Conservation (phyloP, 2,888 invertebrate species). For the Bombylius discolor region DNA sequence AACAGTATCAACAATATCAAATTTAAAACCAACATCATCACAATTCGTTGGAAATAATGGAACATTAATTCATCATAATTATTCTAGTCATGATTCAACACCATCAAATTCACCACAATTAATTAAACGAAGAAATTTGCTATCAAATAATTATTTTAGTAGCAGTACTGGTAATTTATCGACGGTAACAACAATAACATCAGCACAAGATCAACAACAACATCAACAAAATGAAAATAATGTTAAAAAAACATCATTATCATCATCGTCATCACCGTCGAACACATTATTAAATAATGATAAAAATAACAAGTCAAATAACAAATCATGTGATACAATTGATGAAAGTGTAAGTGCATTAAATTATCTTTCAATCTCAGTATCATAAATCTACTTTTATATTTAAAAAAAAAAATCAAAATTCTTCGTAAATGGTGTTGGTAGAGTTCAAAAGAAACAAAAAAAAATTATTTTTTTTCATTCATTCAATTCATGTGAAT, state of each 20-base stretch:
- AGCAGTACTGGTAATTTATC: background rate
- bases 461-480: no score
- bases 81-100: conserved; percentile 9
- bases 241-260: background rate
- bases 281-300: conserved; percentile 16
- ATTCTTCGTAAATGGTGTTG: no score
- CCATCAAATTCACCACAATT: conserved; percentile 11
- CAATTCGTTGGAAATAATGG: background rate
- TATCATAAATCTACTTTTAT: no score
- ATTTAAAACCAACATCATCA: conserved; percentile 1
- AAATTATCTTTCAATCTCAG: background rate
- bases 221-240: conserved; percentile 9
- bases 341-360: conserved; percentile 14
- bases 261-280: conserved; percentile 5
- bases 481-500: no score
- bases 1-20: conserved; percentile 18
- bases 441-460: no score
- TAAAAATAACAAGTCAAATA: conserved; percentile 22
- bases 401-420: no score
- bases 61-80: background rate
- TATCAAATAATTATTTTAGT: background rate
- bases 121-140: conserved; percentile 3
- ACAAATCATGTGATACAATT: conserved; percentile 11
- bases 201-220: conserved; percentile 13
- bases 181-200: conserved; percentile 1